Conservation (phyloP, 2,797 vertebrate species). For the Ptychadena robeensis region DNA sequence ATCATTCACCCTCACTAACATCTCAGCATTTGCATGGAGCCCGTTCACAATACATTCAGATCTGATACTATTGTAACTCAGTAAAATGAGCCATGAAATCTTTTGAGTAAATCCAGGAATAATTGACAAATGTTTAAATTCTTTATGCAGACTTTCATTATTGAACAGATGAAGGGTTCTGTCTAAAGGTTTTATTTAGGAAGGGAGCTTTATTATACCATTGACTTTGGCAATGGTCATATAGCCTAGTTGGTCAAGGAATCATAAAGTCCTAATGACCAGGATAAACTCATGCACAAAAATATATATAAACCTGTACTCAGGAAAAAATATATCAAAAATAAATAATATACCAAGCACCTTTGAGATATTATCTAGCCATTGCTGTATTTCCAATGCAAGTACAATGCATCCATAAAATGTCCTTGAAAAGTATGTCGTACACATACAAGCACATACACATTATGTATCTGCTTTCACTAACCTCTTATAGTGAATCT, state of each 20-base stretch:
- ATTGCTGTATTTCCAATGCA: too few relatives aligned
- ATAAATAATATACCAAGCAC: too few relatives aligned
- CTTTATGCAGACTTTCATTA: background rate
- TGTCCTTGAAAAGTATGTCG: too few relatives aligned
- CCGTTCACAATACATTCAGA: conserved; percentile 42
- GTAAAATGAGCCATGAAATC: conserved; percentile 30
- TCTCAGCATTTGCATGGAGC: conserved; percentile 37
- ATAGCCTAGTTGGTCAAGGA: background rate
- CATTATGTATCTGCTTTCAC: too few relatives aligned
- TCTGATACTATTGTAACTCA: conserved; percentile 42
- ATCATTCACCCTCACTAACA: conserved; percentile 45
- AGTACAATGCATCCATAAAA: too few relatives aligned
- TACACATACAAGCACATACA: too few relatives aligned
- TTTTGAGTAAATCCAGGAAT: conserved; percentile 35
- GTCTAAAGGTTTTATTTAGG: background rate
- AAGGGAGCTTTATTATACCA: background rate
- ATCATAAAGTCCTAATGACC: background rate
- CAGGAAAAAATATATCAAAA: too few relatives aligned
- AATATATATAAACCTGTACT: too few relatives aligned
- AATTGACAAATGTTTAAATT: conserved; percentile 27
- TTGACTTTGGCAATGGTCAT: background rate
- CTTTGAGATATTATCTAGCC: too few relatives aligned
- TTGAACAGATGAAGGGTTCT: background rate
- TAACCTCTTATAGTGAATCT: too few relatives aligned
- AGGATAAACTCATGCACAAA: too few relatives aligned